phyloP scores from a whole-genome alignment of 2,113 vertebrate genomes.

The Oceanodroma tethys region DNA sequence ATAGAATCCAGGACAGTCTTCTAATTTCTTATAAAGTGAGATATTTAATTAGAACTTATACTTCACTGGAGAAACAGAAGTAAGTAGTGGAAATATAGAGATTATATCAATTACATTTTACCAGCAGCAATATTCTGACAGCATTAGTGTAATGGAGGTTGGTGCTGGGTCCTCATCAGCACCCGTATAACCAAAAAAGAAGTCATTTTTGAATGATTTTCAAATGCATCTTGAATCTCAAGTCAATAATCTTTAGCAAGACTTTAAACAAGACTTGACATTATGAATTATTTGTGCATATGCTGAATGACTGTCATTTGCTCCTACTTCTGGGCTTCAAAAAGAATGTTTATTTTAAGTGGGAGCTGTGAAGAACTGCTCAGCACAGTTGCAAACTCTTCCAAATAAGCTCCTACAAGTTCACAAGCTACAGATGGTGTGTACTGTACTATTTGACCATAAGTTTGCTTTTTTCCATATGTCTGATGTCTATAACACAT shows the following conservation, averaged over 20 bases:
- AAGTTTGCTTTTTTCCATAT: neutral
- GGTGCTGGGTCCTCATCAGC: neutral
- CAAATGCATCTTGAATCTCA: neutral
- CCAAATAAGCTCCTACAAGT: constrained; percentile 1
- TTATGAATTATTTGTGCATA: constrained; percentile 42
- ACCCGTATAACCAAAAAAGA: neutral
- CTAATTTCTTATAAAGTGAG: neutral
- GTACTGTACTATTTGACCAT: neutral
- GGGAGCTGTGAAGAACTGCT: constrained; percentile 49
- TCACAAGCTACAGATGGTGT: constrained; percentile 39
- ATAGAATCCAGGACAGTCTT: neutral
- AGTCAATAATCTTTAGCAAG: neutral
- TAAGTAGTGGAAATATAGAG: neutral
- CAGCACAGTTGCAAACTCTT: constrained; percentile 7
- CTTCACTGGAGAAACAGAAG: neutral
- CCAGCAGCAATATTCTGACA: neutral
- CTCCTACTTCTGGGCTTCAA: constrained; percentile 19
- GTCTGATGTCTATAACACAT: neutral
- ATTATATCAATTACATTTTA: neutral
- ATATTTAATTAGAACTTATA: neutral
- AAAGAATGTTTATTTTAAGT: constrained; percentile 27
- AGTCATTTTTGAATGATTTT: neutral
- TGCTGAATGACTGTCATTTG: constrained; percentile 44
- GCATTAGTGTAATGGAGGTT: neutral
- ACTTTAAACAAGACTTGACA: constrained; percentile 36